Percentiles rank a stretch among this genome's conserved stretches.
phyloP scores from a whole-genome alignment of 1,140 invertebrate genomes.

The Drosophila parabipectinata region DNA sequence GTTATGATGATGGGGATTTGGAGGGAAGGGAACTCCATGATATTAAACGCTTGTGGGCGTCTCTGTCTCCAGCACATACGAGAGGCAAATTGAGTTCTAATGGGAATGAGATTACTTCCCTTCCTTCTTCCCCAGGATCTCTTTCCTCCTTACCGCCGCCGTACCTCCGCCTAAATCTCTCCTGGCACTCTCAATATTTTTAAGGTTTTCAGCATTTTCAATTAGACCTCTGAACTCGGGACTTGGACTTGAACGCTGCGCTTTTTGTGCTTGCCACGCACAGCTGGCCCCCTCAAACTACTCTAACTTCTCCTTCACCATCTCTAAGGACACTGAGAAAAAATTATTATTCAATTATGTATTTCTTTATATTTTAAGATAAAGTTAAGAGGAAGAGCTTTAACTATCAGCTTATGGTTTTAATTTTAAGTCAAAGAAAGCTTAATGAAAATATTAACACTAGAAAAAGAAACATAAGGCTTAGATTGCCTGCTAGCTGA shows the following conservation, averaged over 20 bases:
- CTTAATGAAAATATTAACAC: no score
- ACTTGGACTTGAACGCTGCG: constrained; percentile 42
- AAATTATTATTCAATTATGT: not conserved
- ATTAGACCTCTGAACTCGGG: constrained; percentile 80
- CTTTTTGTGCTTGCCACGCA: constrained; percentile 36
- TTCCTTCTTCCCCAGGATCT: not conserved
- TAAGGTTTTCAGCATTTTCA: constrained; percentile 81
- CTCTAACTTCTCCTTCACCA: constrained; percentile 13
- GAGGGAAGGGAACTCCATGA: constrained; percentile 1
- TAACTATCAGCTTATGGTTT: no score
- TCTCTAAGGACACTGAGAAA: not conserved
- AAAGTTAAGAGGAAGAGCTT: no score
- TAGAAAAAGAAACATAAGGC: no score
- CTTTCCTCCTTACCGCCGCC: not conserved
- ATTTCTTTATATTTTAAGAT: not conserved
- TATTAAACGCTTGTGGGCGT: constrained; percentile 65
- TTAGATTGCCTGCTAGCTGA: not conserved
- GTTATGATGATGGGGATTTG: not conserved
- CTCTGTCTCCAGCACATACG: constrained; percentile 47
- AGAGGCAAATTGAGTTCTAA: constrained; percentile 73
- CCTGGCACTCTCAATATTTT: constrained; percentile 72
- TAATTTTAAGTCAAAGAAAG: no score
- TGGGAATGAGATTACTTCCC: constrained; percentile 48
- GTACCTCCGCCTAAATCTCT: constrained; percentile 33
- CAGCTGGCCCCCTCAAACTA: constrained; percentile 47